A percentile compares a stretch with the other conserved stretches of the same genome.
Evolutionary conservation across 2,888 invertebrate species (phyloP).

Genomic region (Melangyna quadrimaculata): DNA sequence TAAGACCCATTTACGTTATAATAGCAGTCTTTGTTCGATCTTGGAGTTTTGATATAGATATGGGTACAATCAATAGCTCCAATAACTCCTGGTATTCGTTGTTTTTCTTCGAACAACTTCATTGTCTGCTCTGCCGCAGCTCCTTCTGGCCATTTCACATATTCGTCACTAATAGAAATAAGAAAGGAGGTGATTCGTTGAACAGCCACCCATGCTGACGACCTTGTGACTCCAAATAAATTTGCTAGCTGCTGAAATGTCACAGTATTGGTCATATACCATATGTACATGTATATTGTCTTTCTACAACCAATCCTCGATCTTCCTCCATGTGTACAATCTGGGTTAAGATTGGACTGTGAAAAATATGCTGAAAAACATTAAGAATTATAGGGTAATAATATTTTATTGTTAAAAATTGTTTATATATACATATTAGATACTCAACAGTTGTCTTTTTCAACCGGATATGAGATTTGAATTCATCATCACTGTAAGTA

Average conservation of each 20-base stretch:
- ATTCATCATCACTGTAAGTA: not conserved
- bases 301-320: not conserved
- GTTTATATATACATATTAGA: not conserved
- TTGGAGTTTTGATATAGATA: constrained; percentile 64
- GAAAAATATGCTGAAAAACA: not conserved
- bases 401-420: not conserved
- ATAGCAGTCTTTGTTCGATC: constrained; percentile 55
- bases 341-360: not conserved
- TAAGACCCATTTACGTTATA: constrained; percentile 68
- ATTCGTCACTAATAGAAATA: constrained; percentile 48
- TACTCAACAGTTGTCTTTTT: not conserved
- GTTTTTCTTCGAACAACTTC: constrained; percentile 21
- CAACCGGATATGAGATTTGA: not conserved
- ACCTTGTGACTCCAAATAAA: constrained; percentile 55
- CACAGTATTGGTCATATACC: constrained; percentile 54
- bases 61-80: not conserved
- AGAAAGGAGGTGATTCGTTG: constrained; percentile 44
- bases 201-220: constrained; percentile 52
- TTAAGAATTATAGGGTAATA: not conserved
- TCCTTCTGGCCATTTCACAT: constrained; percentile 63
- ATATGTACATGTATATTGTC: constrained; percentile 53
- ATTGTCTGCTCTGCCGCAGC: not conserved
- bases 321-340: constrained; percentile 24
- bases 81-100: constrained; percentile 27
- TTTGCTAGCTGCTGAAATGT: constrained; percentile 47